A percentile compares a stretch with the other conserved stretches of the same genome.
Conservation (phyloP, 2,888 invertebrate species). For the Pyrochroa serraticornis region DNA sequence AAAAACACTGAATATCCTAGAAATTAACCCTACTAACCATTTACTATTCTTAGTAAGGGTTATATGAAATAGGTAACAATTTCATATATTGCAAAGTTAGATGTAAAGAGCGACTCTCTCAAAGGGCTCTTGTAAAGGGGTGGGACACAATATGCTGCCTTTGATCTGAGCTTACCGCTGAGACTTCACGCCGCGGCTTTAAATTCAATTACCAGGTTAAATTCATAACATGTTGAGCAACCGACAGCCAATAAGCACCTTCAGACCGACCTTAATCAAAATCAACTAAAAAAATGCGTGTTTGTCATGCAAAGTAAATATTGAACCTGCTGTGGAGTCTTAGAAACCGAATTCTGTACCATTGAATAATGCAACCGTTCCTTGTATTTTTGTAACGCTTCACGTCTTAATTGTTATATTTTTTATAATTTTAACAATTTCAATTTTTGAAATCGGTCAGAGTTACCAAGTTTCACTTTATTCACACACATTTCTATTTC, state of each 20-base stretch:
- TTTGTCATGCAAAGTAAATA: too few relatives aligned
- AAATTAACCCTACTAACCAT: slow-evolving; percentile 12
- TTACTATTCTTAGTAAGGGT: slow-evolving; percentile 11
- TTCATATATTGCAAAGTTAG: slow-evolving; percentile 34
- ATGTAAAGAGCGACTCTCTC: slow-evolving; percentile 35
- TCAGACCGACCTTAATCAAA: not conserved
- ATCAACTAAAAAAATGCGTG: too few relatives aligned
- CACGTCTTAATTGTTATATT: not conserved
- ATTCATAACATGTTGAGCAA: slow-evolving; percentile 31
- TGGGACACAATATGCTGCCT: slow-evolving; percentile 29
- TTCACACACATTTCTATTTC: too few relatives aligned
- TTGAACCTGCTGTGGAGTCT: too few relatives aligned
- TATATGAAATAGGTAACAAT: slow-evolving; percentile 30
- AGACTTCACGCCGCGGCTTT: slow-evolving; percentile 36
- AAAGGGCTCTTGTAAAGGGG: slow-evolving; percentile 29
- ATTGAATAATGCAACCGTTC: too few relatives aligned
- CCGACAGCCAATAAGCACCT: slow-evolving; percentile 14
- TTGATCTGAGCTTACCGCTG: slow-evolving; percentile 40
- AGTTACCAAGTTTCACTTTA: too few relatives aligned
- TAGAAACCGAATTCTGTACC: too few relatives aligned
- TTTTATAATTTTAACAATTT: too few relatives aligned
- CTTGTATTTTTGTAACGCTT: not conserved
- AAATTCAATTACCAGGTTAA: slow-evolving; percentile 41
- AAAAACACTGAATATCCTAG: slow-evolving; percentile 7
- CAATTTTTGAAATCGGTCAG: too few relatives aligned